Base-by-base conservation (phyloP, 1,140 invertebrate genomes). In the Rhopalosiphum padi region DNA sequence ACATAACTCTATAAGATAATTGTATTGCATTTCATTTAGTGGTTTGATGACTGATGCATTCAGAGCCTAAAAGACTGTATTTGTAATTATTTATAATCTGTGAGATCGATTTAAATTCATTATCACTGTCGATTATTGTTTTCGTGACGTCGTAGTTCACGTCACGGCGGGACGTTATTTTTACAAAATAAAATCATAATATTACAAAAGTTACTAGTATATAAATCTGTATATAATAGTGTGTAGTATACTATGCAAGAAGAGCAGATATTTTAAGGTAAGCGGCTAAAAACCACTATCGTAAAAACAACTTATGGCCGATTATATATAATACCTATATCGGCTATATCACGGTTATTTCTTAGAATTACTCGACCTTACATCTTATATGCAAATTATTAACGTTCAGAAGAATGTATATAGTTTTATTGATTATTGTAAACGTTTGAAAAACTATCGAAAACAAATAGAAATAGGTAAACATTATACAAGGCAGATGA, bases 331-430 rank as follows among this genome's bases (percentile, higher is more conserved):
- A 25, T 60, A 60, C 55, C 55, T 30, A n/a, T n/a, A 77, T 15
- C 30, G 1, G 15, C 55, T 30, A n/a, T n/a, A 77, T 15, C 15
- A 1, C 15, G n/a, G 5, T 77, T 77, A 77, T 77, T n/a, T n/a
- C n/a, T 18, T 77, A 77, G n/a, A 77, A n/a, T 18, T n/a, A n/a
- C 60, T 77, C 15, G 60, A 77, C 60, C 60, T 77, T 77, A n/a
- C 30, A 77, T 77, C 18, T 77, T n/a, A n/a, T 77, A 77, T 77
- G 60, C 60, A 77, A 77, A 77, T 77, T 77, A 77, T 77, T 77
- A 77, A n/a, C 15, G 60, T 77, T 77, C 60, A n/a, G 60, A 77
- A 77, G 30, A 18, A 77, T n/a, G 15, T 77, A 77, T 68, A n/a
- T 23, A 21, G 60, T 21, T n/a, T 60, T 60, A 77, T n/a, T n/a